Evolutionary conservation across 1,140 invertebrate species (phyloP).

Genomic region (Zaprionus tsacasi): DNA sequence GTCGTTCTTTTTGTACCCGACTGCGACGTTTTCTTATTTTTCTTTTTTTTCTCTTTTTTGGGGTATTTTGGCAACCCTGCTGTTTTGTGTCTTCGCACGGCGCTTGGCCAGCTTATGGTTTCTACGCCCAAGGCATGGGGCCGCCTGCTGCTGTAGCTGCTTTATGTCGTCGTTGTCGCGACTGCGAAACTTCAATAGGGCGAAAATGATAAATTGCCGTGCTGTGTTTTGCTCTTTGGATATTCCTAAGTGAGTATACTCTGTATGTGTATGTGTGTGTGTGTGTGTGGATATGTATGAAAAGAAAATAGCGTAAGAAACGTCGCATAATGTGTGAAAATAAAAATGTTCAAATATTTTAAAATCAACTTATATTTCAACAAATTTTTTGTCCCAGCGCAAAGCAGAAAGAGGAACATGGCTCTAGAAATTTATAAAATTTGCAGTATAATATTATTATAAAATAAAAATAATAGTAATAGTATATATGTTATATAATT

Average conservation of each 20-base stretch:
- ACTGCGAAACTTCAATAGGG: slow-evolving; percentile 79
- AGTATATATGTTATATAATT: no score
- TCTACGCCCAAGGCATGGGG: slow-evolving; percentile 56
- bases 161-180: slow-evolving; percentile 76
- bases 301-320: slow-evolving; percentile 12
- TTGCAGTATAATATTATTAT: no score
- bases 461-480: no score
- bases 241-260: slow-evolving; percentile 18
- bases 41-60: no score
- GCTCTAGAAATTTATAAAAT: neutral
- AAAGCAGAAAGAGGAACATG: neutral
- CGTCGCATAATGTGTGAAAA: slow-evolving; percentile 60
- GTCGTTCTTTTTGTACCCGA: slow-evolving; percentile 67
- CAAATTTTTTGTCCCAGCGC: slow-evolving; percentile 15
- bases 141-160: slow-evolving; percentile 71
- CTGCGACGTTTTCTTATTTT: slow-evolving; percentile 33
- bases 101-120: slow-evolving; percentile 61
- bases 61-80: slow-evolving; percentile 73
- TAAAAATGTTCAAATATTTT: slow-evolving; percentile 69
- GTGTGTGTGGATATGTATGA: neutral
- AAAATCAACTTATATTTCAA: slow-evolving; percentile 40
- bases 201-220: slow-evolving; percentile 79
- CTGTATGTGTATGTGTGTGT: neutral
- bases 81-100: slow-evolving; percentile 74
- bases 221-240: slow-evolving; percentile 63